Percentiles rank a stretch among this genome's conserved stretches.
Evolutionary conservation across 2,113 vertebrate genomes (phyloP).

Genomic region (Brienomyrus longianalis): DNA sequence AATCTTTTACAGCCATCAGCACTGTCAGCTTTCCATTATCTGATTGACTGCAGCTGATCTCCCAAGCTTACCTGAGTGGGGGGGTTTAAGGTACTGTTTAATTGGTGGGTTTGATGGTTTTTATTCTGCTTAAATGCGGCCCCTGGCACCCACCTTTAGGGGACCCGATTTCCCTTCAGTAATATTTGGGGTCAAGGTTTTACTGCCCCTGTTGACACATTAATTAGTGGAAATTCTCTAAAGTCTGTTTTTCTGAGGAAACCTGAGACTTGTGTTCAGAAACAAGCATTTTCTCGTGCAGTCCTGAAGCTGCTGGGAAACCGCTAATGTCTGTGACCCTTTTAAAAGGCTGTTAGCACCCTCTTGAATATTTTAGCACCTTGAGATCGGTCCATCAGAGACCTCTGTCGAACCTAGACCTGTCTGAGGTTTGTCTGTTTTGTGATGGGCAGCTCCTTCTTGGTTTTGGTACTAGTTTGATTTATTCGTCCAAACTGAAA

Average conservation of each 20-base stretch:
- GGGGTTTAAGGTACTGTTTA: not conserved
- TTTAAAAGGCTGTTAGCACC: not conserved
- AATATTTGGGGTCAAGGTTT: not conserved
- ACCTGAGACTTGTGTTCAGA: not conserved
- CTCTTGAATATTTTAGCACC: conserved; percentile 33
- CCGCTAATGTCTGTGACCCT: not conserved
- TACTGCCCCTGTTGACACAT: not conserved
- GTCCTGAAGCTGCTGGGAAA: not conserved
- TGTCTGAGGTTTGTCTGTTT: conserved; percentile 16
- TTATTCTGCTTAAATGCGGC: not conserved
- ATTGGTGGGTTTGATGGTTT: not conserved
- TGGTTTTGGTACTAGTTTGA: not conserved
- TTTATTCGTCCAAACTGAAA: not conserved
- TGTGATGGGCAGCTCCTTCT: not conserved
- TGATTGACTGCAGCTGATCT: conserved; percentile 24
- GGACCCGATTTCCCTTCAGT: not conserved
- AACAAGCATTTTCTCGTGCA: not conserved
- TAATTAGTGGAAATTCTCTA: not conserved
- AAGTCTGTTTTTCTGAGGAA: not conserved
- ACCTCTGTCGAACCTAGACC: conserved; percentile 36
- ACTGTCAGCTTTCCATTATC: conserved; percentile 6
- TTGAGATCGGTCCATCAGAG: conserved; percentile 40
- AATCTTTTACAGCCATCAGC: conserved; percentile 23
- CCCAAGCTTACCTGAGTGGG: not conserved
- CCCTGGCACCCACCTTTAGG: not conserved